A percentile compares a stretch with the other conserved stretches of the same genome.
Conservation (phyloP, 1,140 invertebrate species). For the Drosophila pseudoananassae region DNA sequence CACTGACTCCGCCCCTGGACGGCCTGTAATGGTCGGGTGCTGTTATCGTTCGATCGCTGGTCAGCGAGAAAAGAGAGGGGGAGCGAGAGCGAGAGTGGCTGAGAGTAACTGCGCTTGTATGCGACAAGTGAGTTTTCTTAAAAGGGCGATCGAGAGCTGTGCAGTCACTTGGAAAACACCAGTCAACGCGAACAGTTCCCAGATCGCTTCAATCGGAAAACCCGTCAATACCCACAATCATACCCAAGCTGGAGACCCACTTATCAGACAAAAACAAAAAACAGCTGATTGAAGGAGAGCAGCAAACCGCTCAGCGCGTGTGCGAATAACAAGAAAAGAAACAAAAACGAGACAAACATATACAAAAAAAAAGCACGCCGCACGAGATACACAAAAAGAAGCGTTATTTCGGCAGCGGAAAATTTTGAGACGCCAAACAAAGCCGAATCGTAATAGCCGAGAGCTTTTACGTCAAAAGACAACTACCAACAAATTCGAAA, state of each 20-base stretch:
- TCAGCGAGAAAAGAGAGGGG: slow-evolving; percentile 28
- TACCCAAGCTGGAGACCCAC: too few species aligned
- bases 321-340: slow-evolving; percentile 31
- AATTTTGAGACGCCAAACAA: slow-evolving; percentile 50
- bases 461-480: slow-evolving; percentile 52
- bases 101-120: slow-evolving; percentile 42
- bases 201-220: slow-evolving; percentile 10
- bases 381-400: slow-evolving; percentile 48
- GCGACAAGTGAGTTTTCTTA: slow-evolving; percentile 66
- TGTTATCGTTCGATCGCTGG: slow-evolving; percentile 59
- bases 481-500: slow-evolving; percentile 8
- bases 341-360: slow-evolving; percentile 43
- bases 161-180: slow-evolving; percentile 64
- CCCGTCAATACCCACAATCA: too few species aligned
- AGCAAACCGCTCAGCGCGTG: slow-evolving; percentile 63
- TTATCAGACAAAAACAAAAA: slow-evolving; percentile 62
- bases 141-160: slow-evolving; percentile 60
- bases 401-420: slow-evolving; percentile 55
- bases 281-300: slow-evolving; percentile 57
- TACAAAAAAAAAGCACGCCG: slow-evolving; percentile 21
- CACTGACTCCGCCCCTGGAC: background rate
- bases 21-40: slow-evolving; percentile 30
- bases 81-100: slow-evolving; percentile 16
- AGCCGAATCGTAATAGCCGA: slow-evolving; percentile 23
- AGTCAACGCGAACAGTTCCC: slow-evolving; percentile 59